A percentile compares a stretch with the other conserved stretches of the same genome.
Evolutionary conservation across 2,888 invertebrate genomes (phyloP).

Genomic region (Drosophila tanythrix): DNA sequence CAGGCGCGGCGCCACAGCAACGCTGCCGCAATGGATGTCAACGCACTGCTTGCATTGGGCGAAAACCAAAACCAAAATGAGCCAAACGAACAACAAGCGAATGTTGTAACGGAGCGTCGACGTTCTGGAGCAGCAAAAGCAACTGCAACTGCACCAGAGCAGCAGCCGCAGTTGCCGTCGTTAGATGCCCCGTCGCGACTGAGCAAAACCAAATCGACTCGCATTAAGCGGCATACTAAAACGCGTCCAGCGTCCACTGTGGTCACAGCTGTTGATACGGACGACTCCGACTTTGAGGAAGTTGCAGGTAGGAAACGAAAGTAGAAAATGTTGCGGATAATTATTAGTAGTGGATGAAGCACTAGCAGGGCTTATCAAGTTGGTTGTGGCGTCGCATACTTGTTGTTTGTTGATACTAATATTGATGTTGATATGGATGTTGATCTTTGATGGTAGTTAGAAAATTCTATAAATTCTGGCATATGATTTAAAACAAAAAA

Average conservation of each 20-base stretch:
- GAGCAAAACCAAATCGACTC: slow-evolving; percentile 80
- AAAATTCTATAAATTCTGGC: slow-evolving; percentile 55
- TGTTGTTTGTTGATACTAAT: slow-evolving; percentile 38
- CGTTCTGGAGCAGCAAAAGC: slow-evolving; percentile 17
- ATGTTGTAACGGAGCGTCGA: slow-evolving; percentile 9
- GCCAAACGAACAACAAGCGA: slow-evolving; percentile 4
- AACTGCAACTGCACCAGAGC: slow-evolving; percentile 16
- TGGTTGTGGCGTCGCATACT: slow-evolving; percentile 68
- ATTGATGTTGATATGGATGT: slow-evolving; percentile 25
- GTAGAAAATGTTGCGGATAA: slow-evolving; percentile 52
- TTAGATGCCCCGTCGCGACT: slow-evolving; percentile 70
- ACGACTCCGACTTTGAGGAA: slow-evolving; percentile 91
- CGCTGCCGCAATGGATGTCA: slow-evolving; percentile 86
- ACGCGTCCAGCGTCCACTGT: slow-evolving; percentile 80
- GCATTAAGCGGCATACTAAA: slow-evolving; percentile 81
- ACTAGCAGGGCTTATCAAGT: slow-evolving; percentile 35
- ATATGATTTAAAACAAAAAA: slow-evolving; percentile 48
- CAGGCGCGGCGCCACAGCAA: slow-evolving; percentile 42
- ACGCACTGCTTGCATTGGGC: slow-evolving; percentile 88
- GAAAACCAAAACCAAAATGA: slow-evolving; percentile 85
- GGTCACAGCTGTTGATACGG: slow-evolving; percentile 83
- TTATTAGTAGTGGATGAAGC: slow-evolving; percentile 15
- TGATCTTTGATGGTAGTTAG: slow-evolving; percentile 55
- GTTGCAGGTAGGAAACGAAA: slow-evolving; percentile 87
- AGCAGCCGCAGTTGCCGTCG: slow-evolving; percentile 69